Conservation (phyloP, 2,888 invertebrate genomes). For the Drosophila longiperda region DNA sequence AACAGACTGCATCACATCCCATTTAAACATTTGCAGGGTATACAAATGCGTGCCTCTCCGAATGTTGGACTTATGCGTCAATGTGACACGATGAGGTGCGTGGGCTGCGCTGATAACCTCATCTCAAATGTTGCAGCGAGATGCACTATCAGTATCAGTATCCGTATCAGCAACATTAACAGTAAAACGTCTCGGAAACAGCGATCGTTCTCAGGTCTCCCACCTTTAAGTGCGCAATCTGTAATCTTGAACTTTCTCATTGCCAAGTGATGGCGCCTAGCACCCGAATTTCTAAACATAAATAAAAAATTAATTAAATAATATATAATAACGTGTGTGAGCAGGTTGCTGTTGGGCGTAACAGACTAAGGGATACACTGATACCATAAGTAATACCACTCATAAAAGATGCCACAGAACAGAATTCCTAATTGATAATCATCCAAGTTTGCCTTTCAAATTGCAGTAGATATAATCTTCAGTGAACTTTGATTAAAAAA, state of each 20-base stretch:
- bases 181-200: slow-evolving; percentile 8
- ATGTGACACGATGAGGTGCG: background rate
- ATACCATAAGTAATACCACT: background rate
- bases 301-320: background rate
- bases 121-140: slow-evolving; percentile 8
- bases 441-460: background rate
- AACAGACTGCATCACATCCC: background rate
- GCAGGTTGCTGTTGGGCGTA: background rate
- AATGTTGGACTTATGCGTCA: background rate
- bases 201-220: background rate
- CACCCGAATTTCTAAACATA: background rate
- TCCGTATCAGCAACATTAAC: slow-evolving; percentile 1
- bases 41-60: background rate
- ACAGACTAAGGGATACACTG: background rate
- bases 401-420: background rate
- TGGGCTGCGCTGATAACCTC: slow-evolving; percentile 20
- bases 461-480: background rate
- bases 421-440: background rate
- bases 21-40: background rate
- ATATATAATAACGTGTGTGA: too few relatives aligned
- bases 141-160: background rate
- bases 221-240: slow-evolving; percentile 7
- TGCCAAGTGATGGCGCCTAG: slow-evolving; percentile 13
- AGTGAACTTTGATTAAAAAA: too few relatives aligned
- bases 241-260: slow-evolving; percentile 10